Conservation (phyloP, 2,888 invertebrate genomes). For the Cheilosia scutellata region DNA sequence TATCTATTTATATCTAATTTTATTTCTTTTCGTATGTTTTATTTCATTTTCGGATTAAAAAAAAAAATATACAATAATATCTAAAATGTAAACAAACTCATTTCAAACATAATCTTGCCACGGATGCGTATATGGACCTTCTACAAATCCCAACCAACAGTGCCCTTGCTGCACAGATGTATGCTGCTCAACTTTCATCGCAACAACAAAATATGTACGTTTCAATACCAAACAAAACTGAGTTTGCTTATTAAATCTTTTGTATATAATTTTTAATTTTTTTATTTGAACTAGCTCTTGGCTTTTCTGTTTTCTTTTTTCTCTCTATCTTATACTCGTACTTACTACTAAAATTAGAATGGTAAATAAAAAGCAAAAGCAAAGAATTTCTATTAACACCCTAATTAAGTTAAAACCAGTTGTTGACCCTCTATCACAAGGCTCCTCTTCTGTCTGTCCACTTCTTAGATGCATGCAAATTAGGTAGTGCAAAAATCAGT, state of each 20-base stretch:
- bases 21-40: slow-evolving; percentile 29
- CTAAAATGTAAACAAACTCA: slow-evolving; percentile 58
- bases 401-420: slow-evolving; percentile 58
- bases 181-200: slow-evolving; percentile 95
- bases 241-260: slow-evolving; percentile 42
- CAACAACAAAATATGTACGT: slow-evolving; percentile 98
- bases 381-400: slow-evolving; percentile 82
- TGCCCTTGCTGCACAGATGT: slow-evolving; percentile 98
- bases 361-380: slow-evolving; percentile 64
- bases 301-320: slow-evolving; percentile 62
- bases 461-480: slow-evolving; percentile 63
- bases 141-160: slow-evolving; percentile 85
- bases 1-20: slow-evolving; percentile 29
- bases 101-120: slow-evolving; percentile 50
- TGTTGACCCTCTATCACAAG: slow-evolving; percentile 1
- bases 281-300: slow-evolving; percentile 71
- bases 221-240: slow-evolving; percentile 49
- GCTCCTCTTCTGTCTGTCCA: slow-evolving; percentile 5
- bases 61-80: slow-evolving; percentile 34
- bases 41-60: slow-evolving; percentile 56
- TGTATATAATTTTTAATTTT: slow-evolving; percentile 45
- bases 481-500: slow-evolving; percentile 27
- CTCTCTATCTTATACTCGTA: slow-evolving; percentile 58
- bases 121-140: slow-evolving; percentile 69
- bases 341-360: slow-evolving; percentile 74